These are phyloP conservation scores for Epizoanthus ramosus DNA, from an alignment of 92 coral and sea anemone genomes.

Conservation along the genomic window DNA sequence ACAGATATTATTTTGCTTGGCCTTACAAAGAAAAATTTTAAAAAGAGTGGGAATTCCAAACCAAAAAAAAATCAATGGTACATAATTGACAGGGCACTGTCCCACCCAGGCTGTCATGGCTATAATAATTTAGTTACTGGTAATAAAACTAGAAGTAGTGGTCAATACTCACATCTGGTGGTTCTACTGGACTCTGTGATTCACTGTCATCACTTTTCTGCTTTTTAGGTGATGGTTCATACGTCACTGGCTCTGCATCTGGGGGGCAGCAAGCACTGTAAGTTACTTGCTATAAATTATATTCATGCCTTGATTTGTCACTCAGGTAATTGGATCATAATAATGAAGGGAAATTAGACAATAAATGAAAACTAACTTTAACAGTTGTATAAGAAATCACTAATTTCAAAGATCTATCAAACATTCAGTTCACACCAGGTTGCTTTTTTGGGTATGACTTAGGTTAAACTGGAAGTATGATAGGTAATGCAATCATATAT, in stretches of 20 bases:
- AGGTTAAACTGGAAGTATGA: too few relatives aligned
- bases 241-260: constrained; percentile 71
- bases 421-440: neutral
- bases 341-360: neutral
- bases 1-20: too few relatives aligned
- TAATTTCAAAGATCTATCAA: neutral
- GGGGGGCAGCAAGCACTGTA: neutral
- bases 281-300: too few relatives aligned
- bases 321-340: too few relatives aligned
- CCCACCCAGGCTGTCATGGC: too few relatives aligned
- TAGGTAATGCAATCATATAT: too few relatives aligned
- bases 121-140: neutral
- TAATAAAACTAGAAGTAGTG: neutral
- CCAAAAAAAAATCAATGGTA: too few relatives aligned
- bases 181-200: constrained; percentile 71
- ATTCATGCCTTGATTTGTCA: too few relatives aligned
- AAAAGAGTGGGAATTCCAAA: too few relatives aligned
- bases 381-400: neutral
- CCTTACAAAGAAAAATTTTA: too few relatives aligned
- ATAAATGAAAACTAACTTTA: neutral
- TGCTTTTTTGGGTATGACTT: too few relatives aligned
- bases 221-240: constrained; percentile 77
- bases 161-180: constrained; percentile 83
- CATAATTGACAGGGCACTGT: too few relatives aligned
- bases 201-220: constrained; percentile 68